Conservation (phyloP, 2,113 vertebrate genomes). For the Eptesicus fuscus region DNA sequence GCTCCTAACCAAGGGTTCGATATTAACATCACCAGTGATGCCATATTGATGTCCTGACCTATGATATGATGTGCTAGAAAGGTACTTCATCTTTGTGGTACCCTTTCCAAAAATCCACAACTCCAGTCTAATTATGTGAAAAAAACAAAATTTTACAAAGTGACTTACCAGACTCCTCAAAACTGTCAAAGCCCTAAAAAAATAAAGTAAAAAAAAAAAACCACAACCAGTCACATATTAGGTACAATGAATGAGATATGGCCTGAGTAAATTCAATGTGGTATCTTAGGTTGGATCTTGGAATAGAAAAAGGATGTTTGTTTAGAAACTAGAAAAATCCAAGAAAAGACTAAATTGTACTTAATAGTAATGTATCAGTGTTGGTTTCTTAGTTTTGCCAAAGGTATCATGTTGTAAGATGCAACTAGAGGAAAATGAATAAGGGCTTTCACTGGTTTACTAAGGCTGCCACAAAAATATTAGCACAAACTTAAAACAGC, state of each 20-base stretch:
- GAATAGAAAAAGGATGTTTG: neutral
- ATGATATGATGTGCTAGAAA: neutral
- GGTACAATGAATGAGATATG: neutral
- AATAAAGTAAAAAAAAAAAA: neutral
- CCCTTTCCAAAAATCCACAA: neutral
- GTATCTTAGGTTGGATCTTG: neutral
- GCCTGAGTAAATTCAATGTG: neutral
- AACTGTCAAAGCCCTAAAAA: neutral
- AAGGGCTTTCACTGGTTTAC: neutral
- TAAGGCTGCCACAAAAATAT: neutral
- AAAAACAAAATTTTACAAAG: neutral
- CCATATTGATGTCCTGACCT: neutral
- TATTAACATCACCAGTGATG: neutral
- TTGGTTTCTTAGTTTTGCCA: neutral
- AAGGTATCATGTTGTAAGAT: neutral
- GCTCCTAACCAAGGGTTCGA: neutral
- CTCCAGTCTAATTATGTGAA: neutral
- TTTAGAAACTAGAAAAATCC: neutral
- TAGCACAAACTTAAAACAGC: neutral
- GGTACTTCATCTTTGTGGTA: neutral
- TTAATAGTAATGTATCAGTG: neutral
- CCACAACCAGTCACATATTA: neutral
- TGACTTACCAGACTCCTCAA: neutral
- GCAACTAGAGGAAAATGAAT: neutral
- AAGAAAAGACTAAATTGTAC: neutral